phyloP scores from a whole-genome alignment of 2,113 vertebrate species.

The Prinia subflava region DNA sequence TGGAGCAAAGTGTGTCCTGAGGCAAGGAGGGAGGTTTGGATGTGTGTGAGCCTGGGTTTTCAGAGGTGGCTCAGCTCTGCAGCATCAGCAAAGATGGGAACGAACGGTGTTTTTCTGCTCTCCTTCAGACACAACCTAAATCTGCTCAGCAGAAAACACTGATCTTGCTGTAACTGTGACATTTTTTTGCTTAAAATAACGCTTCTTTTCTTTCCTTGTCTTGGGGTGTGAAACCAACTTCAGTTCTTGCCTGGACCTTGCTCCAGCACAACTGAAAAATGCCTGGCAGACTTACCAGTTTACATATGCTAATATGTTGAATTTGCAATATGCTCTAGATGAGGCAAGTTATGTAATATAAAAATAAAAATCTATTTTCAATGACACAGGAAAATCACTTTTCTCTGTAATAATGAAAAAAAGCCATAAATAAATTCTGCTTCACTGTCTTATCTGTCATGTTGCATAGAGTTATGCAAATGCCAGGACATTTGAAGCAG shows the following conservation, averaged over 20 bases:
- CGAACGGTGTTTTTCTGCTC: rapidly evolving
- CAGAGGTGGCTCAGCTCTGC: background rate
- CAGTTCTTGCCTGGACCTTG: background rate
- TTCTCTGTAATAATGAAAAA: background rate
- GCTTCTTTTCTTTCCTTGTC: background rate
- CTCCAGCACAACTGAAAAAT: background rate
- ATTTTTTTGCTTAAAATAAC: background rate
- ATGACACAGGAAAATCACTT: background rate
- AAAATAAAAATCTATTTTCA: background rate
- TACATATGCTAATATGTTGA: background rate
- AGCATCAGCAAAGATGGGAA: background rate
- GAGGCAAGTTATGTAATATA: background rate
- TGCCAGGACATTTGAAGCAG: background rate
- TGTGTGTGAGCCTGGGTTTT: background rate
- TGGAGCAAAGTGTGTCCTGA: background rate
- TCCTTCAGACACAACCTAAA: background rate
- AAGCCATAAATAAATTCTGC: background rate
- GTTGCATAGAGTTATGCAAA: background rate
- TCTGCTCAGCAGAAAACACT: background rate
- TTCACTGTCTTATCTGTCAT: background rate
- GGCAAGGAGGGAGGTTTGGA: background rate
- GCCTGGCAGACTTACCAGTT: background rate
- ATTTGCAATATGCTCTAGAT: background rate
- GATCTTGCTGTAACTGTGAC: background rate
- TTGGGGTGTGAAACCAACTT: background rate